Conservation (phyloP, 2,888 invertebrate species). For the Nymphalis polychloros region DNA sequence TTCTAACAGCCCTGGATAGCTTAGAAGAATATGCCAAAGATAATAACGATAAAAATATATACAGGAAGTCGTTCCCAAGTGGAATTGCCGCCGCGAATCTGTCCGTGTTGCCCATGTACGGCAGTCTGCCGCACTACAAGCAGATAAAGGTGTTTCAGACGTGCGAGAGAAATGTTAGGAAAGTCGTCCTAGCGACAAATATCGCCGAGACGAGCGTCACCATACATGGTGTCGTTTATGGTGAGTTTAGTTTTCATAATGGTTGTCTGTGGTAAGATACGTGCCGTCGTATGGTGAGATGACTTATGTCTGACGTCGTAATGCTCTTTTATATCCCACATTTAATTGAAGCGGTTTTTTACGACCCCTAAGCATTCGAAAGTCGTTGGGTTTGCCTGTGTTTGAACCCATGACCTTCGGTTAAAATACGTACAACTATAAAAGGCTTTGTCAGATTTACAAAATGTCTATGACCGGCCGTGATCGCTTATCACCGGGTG, state of each 20-base stretch:
- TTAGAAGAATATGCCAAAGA: slow-evolving; percentile 82
- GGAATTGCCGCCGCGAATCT: slow-evolving; percentile 74
- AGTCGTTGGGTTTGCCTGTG: too few relatives aligned
- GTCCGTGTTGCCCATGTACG: slow-evolving; percentile 94
- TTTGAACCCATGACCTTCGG: not conserved
- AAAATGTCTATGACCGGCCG: too few relatives aligned
- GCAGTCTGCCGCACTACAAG: slow-evolving; percentile 85
- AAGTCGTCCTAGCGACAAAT: slow-evolving; percentile 96
- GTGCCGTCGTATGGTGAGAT: too few relatives aligned
- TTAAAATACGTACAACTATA: not conserved
- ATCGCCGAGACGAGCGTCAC: slow-evolving; percentile 98
- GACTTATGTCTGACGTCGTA: too few relatives aligned
- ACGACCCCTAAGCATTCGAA: too few relatives aligned
- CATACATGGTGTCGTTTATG: slow-evolving; percentile 94
- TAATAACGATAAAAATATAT: slow-evolving; percentile 75
- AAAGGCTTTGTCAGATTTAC: not conserved
- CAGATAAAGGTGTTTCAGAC: slow-evolving; percentile 87
- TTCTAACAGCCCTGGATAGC: slow-evolving; percentile 87
- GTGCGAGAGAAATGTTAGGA: slow-evolving; percentile 87
- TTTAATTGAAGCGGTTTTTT: too few relatives aligned
- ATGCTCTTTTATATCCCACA: too few relatives aligned
- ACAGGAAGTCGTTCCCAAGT: slow-evolving; percentile 63
- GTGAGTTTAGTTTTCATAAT: slow-evolving; percentile 71
- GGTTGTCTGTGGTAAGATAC: too few relatives aligned
- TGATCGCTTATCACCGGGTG: too few relatives aligned